A percentile compares a stretch with the other conserved stretches of the same genome.
Conservation (phyloP, 1,140 invertebrate species). For the Euwallacea similis region DNA sequence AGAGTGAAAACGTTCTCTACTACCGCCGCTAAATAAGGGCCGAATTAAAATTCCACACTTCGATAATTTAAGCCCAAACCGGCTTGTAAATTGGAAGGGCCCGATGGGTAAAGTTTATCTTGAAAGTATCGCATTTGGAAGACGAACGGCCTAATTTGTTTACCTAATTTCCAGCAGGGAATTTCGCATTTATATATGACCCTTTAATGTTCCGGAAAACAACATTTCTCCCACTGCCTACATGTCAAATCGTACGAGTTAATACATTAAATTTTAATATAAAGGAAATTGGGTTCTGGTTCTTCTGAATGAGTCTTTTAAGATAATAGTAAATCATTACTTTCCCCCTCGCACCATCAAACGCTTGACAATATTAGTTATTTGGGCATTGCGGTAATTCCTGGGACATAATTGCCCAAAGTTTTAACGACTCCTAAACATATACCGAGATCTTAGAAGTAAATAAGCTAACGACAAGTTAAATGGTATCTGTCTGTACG, state of each 20-base stretch:
- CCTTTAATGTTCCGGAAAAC: not conserved
- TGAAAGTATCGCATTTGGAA: conserved; percentile 18
- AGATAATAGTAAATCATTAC: too few relatives aligned
- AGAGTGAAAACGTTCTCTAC: conserved; percentile 30
- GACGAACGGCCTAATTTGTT: conserved; percentile 21
- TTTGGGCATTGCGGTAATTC: not conserved
- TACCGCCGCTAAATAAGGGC: conserved; percentile 20
- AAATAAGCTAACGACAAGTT: conserved; percentile 14
- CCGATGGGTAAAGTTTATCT: conserved; percentile 26
- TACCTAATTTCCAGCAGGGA: not conserved
- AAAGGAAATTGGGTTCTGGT: not conserved
- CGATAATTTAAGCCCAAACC: conserved; percentile 20
- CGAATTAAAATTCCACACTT: conserved; percentile 41
- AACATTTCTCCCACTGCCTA: not conserved
- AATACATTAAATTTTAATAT: not conserved
- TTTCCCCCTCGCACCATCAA: not conserved
- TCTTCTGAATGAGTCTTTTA: not conserved
- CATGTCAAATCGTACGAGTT: not conserved
- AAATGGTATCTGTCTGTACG: conserved; percentile 28
- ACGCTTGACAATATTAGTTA: not conserved
- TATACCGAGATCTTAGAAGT: conserved; percentile 9
- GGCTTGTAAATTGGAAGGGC: conserved; percentile 22
- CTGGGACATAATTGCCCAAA: not conserved
- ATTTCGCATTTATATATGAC: not conserved
- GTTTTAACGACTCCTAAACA: conserved; percentile 25